These are phyloP conservation scores for Formica exsecta DNA, from an alignment of 1,140 invertebrate genomes.

Conservation along the genomic window DNA sequence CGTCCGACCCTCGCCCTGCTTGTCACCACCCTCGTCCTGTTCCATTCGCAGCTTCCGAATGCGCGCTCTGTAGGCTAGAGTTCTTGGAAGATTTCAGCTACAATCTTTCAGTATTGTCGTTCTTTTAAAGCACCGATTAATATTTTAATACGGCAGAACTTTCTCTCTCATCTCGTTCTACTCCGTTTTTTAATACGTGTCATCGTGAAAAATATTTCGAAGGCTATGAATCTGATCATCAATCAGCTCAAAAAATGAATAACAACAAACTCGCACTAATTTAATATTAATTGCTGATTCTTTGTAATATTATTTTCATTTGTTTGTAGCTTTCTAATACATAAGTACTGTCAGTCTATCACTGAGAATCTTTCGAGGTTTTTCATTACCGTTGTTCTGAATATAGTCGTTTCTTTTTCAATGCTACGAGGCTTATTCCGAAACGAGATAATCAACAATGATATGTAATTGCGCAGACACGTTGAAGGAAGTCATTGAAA, in stretches of 20 bases:
- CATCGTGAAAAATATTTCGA: not conserved
- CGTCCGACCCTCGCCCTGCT: conserved; percentile 24
- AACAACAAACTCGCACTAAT: not conserved
- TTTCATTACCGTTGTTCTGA: not conserved
- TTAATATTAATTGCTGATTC: not conserved
- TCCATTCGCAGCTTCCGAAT: conserved; percentile 47
- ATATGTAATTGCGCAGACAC: not conserved
- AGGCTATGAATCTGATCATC: not conserved
- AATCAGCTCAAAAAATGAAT: not conserved
- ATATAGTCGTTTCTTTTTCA: not conserved
- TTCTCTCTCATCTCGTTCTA: not conserved
- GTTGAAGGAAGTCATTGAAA: conserved; percentile 34
- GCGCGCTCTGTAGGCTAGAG: conserved; percentile 41
- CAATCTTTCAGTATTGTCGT: conserved; percentile 21
- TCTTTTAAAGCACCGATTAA: conserved; percentile 14
- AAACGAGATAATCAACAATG: not conserved
- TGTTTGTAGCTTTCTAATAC: not conserved
- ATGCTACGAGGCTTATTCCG: not conserved
- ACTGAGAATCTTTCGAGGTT: not conserved
- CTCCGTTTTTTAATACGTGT: not conserved
- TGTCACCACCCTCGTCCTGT: conserved; percentile 15
- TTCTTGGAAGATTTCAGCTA: conserved; percentile 52
- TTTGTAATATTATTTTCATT: not conserved
- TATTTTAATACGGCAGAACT: not conserved
- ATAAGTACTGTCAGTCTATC: not conserved